Base-by-base conservation (phyloP, 2,797 vertebrate genomes). In the Falco columbarius region DNA sequence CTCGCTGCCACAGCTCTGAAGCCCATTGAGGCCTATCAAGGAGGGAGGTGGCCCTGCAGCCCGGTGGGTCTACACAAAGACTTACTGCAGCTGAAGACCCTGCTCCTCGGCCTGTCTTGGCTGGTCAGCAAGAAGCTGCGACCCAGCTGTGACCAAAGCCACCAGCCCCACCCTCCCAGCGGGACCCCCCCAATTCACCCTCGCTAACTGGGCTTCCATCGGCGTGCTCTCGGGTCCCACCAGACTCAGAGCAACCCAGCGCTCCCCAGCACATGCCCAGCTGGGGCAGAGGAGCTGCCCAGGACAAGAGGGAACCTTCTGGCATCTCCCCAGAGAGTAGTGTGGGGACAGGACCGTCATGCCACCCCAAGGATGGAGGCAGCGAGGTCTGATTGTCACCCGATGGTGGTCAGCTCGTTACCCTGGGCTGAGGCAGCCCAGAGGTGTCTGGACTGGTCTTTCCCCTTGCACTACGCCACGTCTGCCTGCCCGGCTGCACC, bases 121-220 rank as follows among this genome's bases (percentile, higher is more conserved):
- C 20, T 26, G 12, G 10, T 16, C 14, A 5, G 24, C 29, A 20
- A 14, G 65, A 42, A 12, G 38, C 52, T 20, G 75, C 1, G 2
- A 29, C 61, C 52, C 44, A 75, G 51, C 56, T 30, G 55, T 13
- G 17, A 23, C 0, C 7, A 55, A 54, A 52, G 11, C 21, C 47
- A 2, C 51, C 2, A 6, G 51, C 46, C 16, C 38, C 75, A 5
- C 4, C 4, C 16, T 47, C 73, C 27, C 29, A 7, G 20, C 0
- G 38, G 58, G 47, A 32, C 13, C 32, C 18, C 12, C 9, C 44
- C 12, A 2, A 1, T 5, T 4, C 23, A 22, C 54, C 42, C 68
- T 32, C 1, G 1, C 86, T 51, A 3, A 32, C 13, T 1, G 2
- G 8, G 4, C 58, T 14, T 4, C 8, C 19, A 4, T 5, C 1